Evolutionary conservation across 2,888 invertebrate genomes (phyloP).

Genomic region (Apomyelois bistriatella): DNA sequence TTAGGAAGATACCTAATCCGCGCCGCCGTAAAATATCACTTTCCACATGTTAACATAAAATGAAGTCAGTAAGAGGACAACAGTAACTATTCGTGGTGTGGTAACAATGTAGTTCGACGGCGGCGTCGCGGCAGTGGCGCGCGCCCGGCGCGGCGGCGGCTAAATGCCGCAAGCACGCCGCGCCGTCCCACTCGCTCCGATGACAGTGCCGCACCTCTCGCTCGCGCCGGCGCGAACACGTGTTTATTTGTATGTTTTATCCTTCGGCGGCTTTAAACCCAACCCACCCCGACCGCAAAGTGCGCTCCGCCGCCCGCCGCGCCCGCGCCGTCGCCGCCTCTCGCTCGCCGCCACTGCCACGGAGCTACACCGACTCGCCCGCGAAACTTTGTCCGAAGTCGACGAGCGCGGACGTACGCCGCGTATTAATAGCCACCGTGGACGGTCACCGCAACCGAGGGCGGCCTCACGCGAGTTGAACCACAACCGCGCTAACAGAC

Average conservation of each 20-base stretch:
- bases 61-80: background rate
- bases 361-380: slow-evolving; percentile 66
- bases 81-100: background rate
- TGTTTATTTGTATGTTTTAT: slow-evolving; percentile 82
- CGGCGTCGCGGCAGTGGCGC: slow-evolving; percentile 31
- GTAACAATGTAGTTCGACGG: slow-evolving; percentile 27
- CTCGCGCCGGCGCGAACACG: slow-evolving; percentile 82
- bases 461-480: slow-evolving; percentile 51
- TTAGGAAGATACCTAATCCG: no score
- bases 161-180: slow-evolving; percentile 73
- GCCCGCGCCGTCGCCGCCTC: slow-evolving; percentile 75
- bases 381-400: slow-evolving; percentile 79
- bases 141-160: slow-evolving; percentile 51
- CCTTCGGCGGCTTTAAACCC: slow-evolving; percentile 84
- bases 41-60: background rate
- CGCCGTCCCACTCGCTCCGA: slow-evolving; percentile 67
- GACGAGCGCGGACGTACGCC: slow-evolving; percentile 76
- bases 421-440: slow-evolving; percentile 75
- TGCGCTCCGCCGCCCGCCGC: slow-evolving; percentile 80
- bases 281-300: slow-evolving; percentile 85
- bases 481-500: slow-evolving; percentile 44
- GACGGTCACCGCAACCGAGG: slow-evolving; percentile 64
- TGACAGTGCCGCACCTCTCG: slow-evolving; percentile 63
- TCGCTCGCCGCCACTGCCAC: slow-evolving; percentile 68
- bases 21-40: background rate